Conservation (phyloP, 2,888 invertebrate species). For the Onthophagus sagittarius region DNA sequence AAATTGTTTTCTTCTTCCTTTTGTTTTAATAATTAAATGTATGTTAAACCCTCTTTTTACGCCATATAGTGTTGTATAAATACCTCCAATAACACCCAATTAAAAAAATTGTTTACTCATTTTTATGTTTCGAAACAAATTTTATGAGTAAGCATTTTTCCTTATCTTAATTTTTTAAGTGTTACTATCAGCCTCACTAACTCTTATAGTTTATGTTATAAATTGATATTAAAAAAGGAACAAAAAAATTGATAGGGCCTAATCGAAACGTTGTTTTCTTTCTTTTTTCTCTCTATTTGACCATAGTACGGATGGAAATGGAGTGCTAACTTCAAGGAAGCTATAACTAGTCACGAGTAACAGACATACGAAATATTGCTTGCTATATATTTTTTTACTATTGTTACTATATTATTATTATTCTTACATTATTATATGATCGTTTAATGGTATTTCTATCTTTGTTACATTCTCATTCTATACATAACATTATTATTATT, state of each 20-base stretch:
- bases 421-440: slow-evolving; percentile 31
- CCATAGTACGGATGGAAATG: slow-evolving; percentile 88
- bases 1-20: neutral
- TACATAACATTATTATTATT: neutral
- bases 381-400: slow-evolving; percentile 41
- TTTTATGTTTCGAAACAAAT: neutral
- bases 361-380: slow-evolving; percentile 50
- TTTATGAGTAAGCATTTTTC: neutral
- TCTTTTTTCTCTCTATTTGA: slow-evolving; percentile 43
- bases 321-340: slow-evolving; percentile 96
- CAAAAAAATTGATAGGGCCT: neutral
- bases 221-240: neutral
- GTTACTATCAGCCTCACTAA: neutral
- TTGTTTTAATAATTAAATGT: slow-evolving; percentile 1
- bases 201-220: neutral
- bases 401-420: slow-evolving; percentile 43
- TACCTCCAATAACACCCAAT: neutral
- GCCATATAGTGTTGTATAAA: slow-evolving; percentile 10
- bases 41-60: slow-evolving; percentile 2
- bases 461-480: neutral
- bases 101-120: slow-evolving; percentile 12
- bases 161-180: neutral
- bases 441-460: slow-evolving; percentile 42
- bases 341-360: slow-evolving; percentile 86
- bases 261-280: slow-evolving; percentile 36